Evolutionary conservation across 2,113 vertebrate genomes (phyloP).

Genomic region (Triplophysa dalaica): DNA sequence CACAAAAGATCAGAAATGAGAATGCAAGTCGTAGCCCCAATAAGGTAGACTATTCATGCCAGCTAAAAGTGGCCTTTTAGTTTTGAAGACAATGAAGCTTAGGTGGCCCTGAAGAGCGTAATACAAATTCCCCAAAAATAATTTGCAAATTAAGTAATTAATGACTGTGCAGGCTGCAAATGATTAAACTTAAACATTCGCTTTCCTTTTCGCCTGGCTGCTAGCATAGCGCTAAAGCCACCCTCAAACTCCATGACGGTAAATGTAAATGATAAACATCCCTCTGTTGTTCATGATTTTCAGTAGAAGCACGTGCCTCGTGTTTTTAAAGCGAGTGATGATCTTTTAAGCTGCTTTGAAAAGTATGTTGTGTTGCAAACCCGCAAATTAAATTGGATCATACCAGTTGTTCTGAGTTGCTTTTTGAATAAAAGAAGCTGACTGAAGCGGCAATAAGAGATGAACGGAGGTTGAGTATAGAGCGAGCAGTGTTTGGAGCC

Average conservation of each 20-base stretch:
- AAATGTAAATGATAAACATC: background rate
- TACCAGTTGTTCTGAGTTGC: background rate
- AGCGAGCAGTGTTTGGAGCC: slow-evolving; percentile 28
- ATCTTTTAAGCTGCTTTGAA: background rate
- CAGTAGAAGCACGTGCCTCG: background rate
- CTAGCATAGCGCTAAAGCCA: background rate
- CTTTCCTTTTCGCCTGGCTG: background rate
- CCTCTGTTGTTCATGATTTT: background rate
- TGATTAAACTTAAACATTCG: background rate
- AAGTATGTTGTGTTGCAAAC: background rate
- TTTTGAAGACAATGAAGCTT: background rate
- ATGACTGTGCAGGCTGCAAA: background rate
- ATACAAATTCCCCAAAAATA: background rate
- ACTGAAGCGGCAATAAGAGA: background rate
- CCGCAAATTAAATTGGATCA: background rate
- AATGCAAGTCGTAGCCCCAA: background rate
- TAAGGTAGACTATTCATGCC: background rate
- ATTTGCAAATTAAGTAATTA: background rate
- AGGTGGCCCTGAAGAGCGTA: background rate
- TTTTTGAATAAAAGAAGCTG: background rate
- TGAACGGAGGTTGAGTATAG: slow-evolving; percentile 2
- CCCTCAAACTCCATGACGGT: background rate
- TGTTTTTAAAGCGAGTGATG: background rate
- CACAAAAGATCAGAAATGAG: background rate
- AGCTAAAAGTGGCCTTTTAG: background rate